Percentiles rank a stretch among this genome's conserved stretches.
phyloP scores from a whole-genome alignment of 2,888 invertebrate species.

The Calliphora vomitoria region DNA sequence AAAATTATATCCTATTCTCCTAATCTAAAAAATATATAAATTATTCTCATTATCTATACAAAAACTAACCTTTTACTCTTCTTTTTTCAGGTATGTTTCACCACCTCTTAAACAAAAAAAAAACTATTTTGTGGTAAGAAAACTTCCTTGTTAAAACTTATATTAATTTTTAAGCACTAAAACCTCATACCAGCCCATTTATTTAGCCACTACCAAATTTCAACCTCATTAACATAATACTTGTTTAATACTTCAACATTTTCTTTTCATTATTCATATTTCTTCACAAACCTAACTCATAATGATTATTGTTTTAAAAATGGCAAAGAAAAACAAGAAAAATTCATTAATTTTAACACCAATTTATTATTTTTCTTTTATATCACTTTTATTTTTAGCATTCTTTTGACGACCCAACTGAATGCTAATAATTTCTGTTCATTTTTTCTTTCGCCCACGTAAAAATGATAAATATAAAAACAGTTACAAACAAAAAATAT shows the following conservation, averaged over 20 bases:
- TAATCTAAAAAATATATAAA: too few relatives aligned
- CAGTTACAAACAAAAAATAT: too few relatives aligned
- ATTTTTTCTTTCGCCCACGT: neutral
- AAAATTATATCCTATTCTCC: too few relatives aligned
- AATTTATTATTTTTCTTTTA: neutral
- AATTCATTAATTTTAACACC: neutral
- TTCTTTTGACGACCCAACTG: neutral
- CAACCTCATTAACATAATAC: neutral
- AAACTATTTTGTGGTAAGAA: neutral
- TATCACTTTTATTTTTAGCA: neutral
- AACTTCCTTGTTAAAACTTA: neutral
- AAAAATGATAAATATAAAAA: neutral
- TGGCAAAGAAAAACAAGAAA: neutral
- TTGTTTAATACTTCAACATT: neutral
- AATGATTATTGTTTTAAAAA: neutral
- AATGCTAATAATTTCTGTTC: neutral
- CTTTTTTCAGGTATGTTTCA: constrained; percentile 25
- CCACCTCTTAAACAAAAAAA: neutral
- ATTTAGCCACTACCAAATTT: neutral
- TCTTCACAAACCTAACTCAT: neutral
- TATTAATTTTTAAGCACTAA: too few relatives aligned
- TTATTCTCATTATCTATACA: neutral
- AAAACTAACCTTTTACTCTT: neutral
- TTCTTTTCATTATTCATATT: neutral
- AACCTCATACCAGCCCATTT: neutral